These are phyloP conservation scores for Trisateles emortualis DNA, from an alignment of 2,888 invertebrate genomes.

Conservation along the genomic window DNA sequence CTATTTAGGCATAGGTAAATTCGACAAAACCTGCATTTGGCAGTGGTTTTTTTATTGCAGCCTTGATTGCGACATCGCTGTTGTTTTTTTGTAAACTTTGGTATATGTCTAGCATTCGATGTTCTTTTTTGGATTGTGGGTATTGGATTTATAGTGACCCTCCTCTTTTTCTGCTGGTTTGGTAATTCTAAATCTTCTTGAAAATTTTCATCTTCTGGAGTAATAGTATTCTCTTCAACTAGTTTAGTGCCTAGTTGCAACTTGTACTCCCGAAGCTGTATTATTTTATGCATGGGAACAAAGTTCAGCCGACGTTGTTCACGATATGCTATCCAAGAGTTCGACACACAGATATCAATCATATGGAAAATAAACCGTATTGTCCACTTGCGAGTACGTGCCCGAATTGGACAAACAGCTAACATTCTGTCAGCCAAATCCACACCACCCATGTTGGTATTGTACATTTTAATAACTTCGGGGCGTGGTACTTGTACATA, in stretches of 20 bases:
- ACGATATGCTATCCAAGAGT: slow-evolving; percentile 9
- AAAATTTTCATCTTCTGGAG: too few relatives aligned
- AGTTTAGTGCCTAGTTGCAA: slow-evolving; percentile 5
- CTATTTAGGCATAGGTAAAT: slow-evolving; percentile 8
- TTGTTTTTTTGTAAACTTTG: slow-evolving; percentile 5
- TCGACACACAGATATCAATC: slow-evolving; percentile 12
- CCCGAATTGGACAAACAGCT: slow-evolving; percentile 7
- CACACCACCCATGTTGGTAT: too few relatives aligned
- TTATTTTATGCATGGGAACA: slow-evolving; percentile 6
- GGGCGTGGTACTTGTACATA: too few relatives aligned
- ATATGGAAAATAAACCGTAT: slow-evolving; percentile 14
- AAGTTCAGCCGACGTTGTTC: slow-evolving; percentile 4
- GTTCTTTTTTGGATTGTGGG: slow-evolving; percentile 5
- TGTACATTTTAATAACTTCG: too few relatives aligned
- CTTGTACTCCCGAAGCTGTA: slow-evolving; percentile 8
- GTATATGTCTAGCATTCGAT: too few relatives aligned
- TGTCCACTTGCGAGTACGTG: slow-evolving; percentile 12
- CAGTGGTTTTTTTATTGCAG: slow-evolving; percentile 14
- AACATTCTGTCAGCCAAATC: too few relatives aligned
- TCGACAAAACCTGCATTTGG: slow-evolving; percentile 10
- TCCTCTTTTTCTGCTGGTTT: too few relatives aligned
- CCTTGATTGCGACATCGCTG: slow-evolving; percentile 13
- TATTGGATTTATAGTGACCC: too few relatives aligned
- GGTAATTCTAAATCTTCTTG: too few relatives aligned
- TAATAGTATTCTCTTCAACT: slow-evolving; percentile 10